Percentiles rank a stretch among this genome's conserved stretches.
These are phyloP conservation scores for Hyles euphorbiae DNA, from an alignment of 1,140 invertebrate species.

Conservation along the genomic window DNA sequence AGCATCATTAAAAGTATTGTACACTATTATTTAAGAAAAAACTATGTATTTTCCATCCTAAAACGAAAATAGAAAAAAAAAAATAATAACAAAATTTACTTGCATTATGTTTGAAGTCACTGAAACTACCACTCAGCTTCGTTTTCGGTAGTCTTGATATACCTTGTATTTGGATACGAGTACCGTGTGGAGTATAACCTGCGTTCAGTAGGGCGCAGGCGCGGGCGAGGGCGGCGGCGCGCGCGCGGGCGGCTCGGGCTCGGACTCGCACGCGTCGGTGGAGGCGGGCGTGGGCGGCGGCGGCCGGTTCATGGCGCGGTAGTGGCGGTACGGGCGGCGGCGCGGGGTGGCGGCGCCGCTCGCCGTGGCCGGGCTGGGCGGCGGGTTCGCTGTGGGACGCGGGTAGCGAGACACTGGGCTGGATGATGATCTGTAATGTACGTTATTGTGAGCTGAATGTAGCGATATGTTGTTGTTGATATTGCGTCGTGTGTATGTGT, in stretches of 20 bases:
- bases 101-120: too few species aligned
- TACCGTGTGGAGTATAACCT: not conserved
- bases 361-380: constrained; percentile 85
- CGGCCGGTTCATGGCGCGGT: constrained; percentile 87
- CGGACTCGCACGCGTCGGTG: constrained; percentile 94
- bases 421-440: constrained; percentile 33
- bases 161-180: too few species aligned
- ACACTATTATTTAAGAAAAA: too few species aligned
- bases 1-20: too few species aligned
- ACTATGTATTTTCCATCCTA: too few species aligned
- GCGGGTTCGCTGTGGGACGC: constrained; percentile 90
- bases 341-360: constrained; percentile 86
- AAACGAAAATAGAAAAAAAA: too few species aligned
- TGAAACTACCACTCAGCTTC: too few species aligned
- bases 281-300: constrained; percentile 96
- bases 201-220: constrained; percentile 72
- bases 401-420: constrained; percentile 79
- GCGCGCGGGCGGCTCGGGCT: constrained; percentile 80
- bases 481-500: too few species aligned
- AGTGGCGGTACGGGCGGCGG: constrained; percentile 84
- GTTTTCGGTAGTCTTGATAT: too few species aligned
- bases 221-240: constrained; percentile 91
- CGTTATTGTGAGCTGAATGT: not conserved
- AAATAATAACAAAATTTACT: too few species aligned
- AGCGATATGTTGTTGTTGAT: too few species aligned